These are phyloP conservation scores for Hydropsyche tenuis DNA, from an alignment of 1,140 invertebrate genomes.

Conservation along the genomic window DNA sequence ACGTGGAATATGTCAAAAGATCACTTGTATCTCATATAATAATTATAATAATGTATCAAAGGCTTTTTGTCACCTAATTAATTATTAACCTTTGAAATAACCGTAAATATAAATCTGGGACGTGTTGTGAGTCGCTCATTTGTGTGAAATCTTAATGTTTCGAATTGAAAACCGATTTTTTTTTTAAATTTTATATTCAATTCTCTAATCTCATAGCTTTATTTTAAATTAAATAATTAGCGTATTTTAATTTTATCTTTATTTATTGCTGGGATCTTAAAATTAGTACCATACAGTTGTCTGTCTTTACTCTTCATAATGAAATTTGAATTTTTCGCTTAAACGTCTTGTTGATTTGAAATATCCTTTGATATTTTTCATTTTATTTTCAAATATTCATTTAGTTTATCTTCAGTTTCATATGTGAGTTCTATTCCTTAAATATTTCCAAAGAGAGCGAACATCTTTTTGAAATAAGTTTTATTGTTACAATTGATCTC, in stretches of 20 bases:
- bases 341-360: too few relatives aligned
- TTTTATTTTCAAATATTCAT: too few relatives aligned
- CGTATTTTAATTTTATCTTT: slow-evolving; percentile 4
- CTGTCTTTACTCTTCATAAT: too few relatives aligned
- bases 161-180: not conserved
- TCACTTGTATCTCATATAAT: not conserved
- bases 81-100: not conserved
- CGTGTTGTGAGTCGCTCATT: slow-evolving; percentile 13
- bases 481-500: too few relatives aligned
- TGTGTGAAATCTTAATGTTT: slow-evolving; percentile 4
- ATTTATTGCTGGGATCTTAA: not conserved
- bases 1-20: not conserved
- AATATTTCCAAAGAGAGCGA: too few relatives aligned
- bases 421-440: too few relatives aligned
- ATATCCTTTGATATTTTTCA: too few relatives aligned
- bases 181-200: not conserved
- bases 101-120: not conserved
- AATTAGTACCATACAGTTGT: not conserved
- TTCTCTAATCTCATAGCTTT: not conserved
- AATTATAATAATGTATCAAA: not conserved
- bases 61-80: not conserved
- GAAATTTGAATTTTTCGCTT: too few relatives aligned
- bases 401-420: too few relatives aligned
- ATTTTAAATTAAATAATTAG: not conserved
- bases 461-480: too few relatives aligned